Evolutionary conservation across 2,113 vertebrate genomes (phyloP).

Genomic region (Oriolus oriolus): DNA sequence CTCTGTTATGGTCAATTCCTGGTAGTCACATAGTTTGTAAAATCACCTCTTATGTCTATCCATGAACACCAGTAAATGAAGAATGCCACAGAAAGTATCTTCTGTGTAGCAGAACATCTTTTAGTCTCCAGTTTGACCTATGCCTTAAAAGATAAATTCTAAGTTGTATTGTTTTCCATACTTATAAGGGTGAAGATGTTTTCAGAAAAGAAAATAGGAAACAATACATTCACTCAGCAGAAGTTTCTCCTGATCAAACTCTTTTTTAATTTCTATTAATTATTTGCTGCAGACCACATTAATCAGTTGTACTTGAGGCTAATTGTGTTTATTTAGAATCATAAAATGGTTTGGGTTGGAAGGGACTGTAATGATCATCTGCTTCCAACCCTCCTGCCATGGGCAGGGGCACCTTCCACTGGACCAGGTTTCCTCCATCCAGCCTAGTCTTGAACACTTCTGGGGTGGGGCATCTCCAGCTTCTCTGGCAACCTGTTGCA

Average conservation of each 20-base stretch:
- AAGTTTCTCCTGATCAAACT: neutral
- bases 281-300: neutral
- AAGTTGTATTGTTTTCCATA: neutral
- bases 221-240: neutral
- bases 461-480: neutral
- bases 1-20: neutral
- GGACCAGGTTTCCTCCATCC: neutral
- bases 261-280: neutral
- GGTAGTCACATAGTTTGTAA: neutral
- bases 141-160: neutral
- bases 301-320: neutral
- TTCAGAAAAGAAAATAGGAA: neutral
- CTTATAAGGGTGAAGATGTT: neutral
- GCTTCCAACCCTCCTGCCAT: neutral
- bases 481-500: neutral
- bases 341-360: neutral
- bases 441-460: neutral
- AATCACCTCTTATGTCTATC: neutral
- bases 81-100: neutral
- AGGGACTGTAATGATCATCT: accelerated
- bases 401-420: too few relatives aligned
- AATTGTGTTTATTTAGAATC: neutral
- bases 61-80: neutral
- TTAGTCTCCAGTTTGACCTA: neutral
- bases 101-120: neutral